phyloP scores from a whole-genome alignment of 2,888 invertebrate species.

The Synanthedon myopaeformis region DNA sequence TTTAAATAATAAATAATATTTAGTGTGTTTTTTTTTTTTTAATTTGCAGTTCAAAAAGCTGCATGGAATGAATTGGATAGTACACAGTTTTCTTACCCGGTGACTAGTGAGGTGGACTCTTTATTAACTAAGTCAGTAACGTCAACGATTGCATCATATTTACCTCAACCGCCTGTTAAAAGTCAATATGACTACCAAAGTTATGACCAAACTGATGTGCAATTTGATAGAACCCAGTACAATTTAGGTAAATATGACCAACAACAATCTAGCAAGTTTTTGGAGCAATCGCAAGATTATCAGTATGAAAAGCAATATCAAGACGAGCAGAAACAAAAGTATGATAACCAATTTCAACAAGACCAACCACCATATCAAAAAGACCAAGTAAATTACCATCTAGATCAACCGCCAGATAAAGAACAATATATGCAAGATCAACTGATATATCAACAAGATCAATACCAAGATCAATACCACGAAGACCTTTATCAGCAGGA shows the following conservation, averaged over 20 bases:
- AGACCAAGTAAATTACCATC: slow-evolving; percentile 12
- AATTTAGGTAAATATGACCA: slow-evolving; percentile 9
- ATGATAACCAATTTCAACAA: slow-evolving; percentile 12
- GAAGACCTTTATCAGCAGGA: slow-evolving; percentile 14
- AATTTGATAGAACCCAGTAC: slow-evolving; percentile 23
- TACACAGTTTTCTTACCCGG: slow-evolving; percentile 47
- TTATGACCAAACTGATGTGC: slow-evolving; percentile 35
- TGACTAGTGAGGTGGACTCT: slow-evolving; percentile 40
- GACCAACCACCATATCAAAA: slow-evolving; percentile 8
- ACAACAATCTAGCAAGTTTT: slow-evolving; percentile 14
- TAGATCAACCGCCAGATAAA: slow-evolving; percentile 15
- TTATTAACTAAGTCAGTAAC: slow-evolving; percentile 42
- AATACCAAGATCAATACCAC: slow-evolving; percentile 24
- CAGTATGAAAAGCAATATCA: slow-evolving; percentile 14
- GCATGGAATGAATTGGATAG: slow-evolving; percentile 54
- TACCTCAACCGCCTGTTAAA: slow-evolving; percentile 26
- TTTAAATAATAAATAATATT: slow-evolving; percentile 19
- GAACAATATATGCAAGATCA: slow-evolving; percentile 16
- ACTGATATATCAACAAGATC: slow-evolving; percentile 22
- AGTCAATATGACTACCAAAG: slow-evolving; percentile 17
- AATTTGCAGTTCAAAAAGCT: slow-evolving; percentile 60
- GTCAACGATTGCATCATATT: slow-evolving; percentile 38
- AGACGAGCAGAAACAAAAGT: slow-evolving; percentile 8
- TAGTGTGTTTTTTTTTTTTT: slow-evolving; percentile 30
- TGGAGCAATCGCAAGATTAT: slow-evolving; percentile 17